Conservation (phyloP, 2,888 invertebrate genomes). For the Osmoderma eremita region DNA sequence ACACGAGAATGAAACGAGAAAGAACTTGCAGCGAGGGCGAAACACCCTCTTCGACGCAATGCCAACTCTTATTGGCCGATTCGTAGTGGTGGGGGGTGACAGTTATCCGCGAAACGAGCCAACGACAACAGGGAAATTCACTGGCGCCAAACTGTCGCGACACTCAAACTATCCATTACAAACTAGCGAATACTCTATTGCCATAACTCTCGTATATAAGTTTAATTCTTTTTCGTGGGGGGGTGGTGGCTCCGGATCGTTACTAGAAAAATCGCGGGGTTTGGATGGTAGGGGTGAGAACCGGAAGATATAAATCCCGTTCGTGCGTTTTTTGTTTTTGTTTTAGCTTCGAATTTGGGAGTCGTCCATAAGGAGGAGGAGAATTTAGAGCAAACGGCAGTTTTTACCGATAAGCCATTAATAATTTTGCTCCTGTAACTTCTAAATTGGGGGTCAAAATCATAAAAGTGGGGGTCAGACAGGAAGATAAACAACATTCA, state of each 20-base stretch:
- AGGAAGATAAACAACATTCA: too few relatives aligned
- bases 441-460: too few relatives aligned
- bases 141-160: conserved; percentile 63
- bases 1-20: conserved; percentile 53
- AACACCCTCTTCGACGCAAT: conserved; percentile 45
- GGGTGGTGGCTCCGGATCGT: not conserved
- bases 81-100: conserved; percentile 48
- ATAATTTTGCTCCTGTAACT: too few relatives aligned
- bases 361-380: not conserved
- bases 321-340: conserved; percentile 2
- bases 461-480: too few relatives aligned
- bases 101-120: conserved; percentile 45
- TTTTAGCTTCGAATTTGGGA: not conserved
- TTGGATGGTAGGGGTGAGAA: not conserved
- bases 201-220: conserved; percentile 48
- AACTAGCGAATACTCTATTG: conserved; percentile 49
- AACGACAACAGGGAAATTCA: conserved; percentile 48
- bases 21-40: conserved; percentile 48
- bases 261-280: not conserved
- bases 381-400: not conserved
- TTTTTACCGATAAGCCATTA: too few relatives aligned
- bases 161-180: conserved; percentile 60
- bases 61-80: conserved; percentile 37
- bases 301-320: conserved; percentile 26
- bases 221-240: conserved; percentile 55